Conservation (phyloP, 1,140 invertebrate genomes). For the Meloidogyne hapla region DNA sequence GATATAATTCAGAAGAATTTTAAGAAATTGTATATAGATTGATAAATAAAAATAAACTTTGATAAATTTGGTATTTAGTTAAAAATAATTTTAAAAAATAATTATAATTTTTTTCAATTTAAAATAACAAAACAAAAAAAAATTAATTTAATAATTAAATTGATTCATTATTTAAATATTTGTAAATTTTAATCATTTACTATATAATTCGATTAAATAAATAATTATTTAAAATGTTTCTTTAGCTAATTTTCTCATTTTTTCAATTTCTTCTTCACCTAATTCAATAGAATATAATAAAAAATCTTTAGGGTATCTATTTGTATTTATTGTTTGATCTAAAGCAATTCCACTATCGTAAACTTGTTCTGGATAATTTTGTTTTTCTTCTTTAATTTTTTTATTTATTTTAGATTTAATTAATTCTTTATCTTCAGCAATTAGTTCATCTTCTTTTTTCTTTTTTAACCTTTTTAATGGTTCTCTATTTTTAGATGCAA, state of each 20-base stretch:
- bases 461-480: background rate
- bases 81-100: no score
- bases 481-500: slow-evolving; percentile 5
- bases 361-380: background rate
- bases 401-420: slow-evolving; percentile 4
- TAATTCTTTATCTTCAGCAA: no score
- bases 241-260: slow-evolving; percentile 13
- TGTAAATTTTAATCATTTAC: no score
- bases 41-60: no score
- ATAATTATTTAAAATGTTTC: background rate
- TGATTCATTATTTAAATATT: no score
- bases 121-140: no score
- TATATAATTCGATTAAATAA: no score
- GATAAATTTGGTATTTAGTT: no score
- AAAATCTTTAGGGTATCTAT: background rate
- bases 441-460: background rate
- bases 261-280: slow-evolving; percentile 16
- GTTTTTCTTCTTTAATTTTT: background rate
- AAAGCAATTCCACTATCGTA: slow-evolving; percentile 28
- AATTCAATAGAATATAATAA: slow-evolving; percentile 22
- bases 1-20: no score
- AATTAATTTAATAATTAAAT: no score
- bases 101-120: no score
- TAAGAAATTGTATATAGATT: no score
- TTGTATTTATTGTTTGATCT: slow-evolving; percentile 8